Percentiles rank a stretch among this genome's conserved stretches.
These are phyloP conservation scores for Lophius americanus DNA, from an alignment of 2,797 vertebrate genomes.

Conservation along the genomic window DNA sequence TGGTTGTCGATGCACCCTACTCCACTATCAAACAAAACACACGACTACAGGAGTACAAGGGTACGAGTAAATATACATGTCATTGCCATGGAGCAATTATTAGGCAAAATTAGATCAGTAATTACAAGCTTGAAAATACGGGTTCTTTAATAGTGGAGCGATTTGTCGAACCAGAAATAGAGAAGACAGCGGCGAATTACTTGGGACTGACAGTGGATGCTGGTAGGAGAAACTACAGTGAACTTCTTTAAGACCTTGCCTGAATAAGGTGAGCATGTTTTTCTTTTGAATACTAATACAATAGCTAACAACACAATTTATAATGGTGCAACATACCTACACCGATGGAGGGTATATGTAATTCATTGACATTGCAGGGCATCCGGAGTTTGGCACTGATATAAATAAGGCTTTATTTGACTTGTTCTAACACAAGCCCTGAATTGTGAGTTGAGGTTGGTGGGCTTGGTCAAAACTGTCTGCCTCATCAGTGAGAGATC, in stretches of 20 bases:
- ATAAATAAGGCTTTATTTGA: neutral
- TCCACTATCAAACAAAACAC: conserved; percentile 81
- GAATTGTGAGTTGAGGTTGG: neutral
- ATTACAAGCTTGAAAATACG: conserved; percentile 98
- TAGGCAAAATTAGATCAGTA: conserved; percentile 99
- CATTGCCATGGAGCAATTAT: conserved; percentile 99
- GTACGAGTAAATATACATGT: conserved; percentile 99
- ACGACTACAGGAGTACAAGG: conserved; percentile 72
- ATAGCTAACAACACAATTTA: conserved; percentile 2
- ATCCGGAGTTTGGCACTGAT: neutral
- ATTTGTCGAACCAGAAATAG: conserved; percentile 82
- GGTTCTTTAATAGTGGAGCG: conserved; percentile 91
- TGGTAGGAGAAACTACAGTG: conserved; percentile 51
- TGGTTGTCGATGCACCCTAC: conserved; percentile 84
- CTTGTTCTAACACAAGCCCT: neutral
- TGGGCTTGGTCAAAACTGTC: neutral
- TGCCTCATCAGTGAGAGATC: neutral
- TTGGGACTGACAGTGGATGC: conserved; percentile 64
- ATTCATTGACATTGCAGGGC: neutral
- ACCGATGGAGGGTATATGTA: neutral
- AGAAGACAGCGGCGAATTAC: conserved; percentile 62
- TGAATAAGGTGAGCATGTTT: neutral
- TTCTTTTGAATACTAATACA: neutral
- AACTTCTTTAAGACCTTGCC: conserved; percentile 45
- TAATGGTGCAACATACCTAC: neutral